phyloP scores from a whole-genome alignment of 2,888 invertebrate genomes.

The Phaonia tiefii region DNA sequence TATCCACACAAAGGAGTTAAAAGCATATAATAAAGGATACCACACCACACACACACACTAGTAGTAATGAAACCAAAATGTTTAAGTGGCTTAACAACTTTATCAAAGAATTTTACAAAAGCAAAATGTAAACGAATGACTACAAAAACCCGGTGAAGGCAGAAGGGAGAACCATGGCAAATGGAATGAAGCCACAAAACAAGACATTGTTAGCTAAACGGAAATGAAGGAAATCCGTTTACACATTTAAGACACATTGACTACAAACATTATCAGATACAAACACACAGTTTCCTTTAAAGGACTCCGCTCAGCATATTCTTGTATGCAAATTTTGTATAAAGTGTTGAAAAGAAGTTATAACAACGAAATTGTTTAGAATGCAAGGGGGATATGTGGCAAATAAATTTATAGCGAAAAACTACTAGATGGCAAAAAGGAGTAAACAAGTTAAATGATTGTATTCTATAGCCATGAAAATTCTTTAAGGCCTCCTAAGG shows the following conservation, averaged over 20 bases:
- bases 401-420: too few relatives aligned
- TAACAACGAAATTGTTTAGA: slow-evolving; percentile 27
- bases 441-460: slow-evolving; percentile 38
- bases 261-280: slow-evolving; percentile 6
- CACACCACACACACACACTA: background rate
- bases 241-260: slow-evolving; percentile 56
- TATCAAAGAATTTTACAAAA: slow-evolving; percentile 44
- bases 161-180: background rate
- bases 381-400: background rate
- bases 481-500: too few relatives aligned
- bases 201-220: slow-evolving; percentile 66
- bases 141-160: background rate
- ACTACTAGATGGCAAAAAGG: background rate
- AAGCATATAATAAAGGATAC: background rate
- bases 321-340: slow-evolving; percentile 40
- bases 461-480: background rate
- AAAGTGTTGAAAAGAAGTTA: background rate
- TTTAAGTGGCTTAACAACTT: slow-evolving; percentile 65
- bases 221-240: slow-evolving; percentile 66
- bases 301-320: slow-evolving; percentile 11
- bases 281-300: slow-evolving; percentile 2
- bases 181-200: slow-evolving; percentile 10
- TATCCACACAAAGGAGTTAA: background rate
- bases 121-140: slow-evolving; percentile 30
- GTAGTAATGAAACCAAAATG: slow-evolving; percentile 44